Evolutionary conservation across 2,797 vertebrate genomes (phyloP).

Genomic region (Ctenopoma kingsleyae): DNA sequence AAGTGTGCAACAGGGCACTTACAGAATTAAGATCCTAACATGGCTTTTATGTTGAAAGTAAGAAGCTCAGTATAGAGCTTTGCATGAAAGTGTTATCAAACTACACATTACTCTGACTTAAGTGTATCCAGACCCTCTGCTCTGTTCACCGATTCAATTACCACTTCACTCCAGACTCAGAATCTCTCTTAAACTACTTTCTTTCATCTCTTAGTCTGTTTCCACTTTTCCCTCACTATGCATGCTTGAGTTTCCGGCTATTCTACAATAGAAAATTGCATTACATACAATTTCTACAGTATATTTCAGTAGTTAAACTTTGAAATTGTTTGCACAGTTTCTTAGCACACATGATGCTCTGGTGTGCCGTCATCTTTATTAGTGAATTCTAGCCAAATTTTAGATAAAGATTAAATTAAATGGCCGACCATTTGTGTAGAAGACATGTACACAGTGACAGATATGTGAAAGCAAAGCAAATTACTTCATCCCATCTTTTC

Average conservation of each 20-base stretch:
- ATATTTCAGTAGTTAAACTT: not conserved
- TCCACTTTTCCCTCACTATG: slow-evolving; percentile 50
- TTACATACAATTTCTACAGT: not conserved
- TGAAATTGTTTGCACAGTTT: not conserved
- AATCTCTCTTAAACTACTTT: slow-evolving; percentile 44
- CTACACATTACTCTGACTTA: slow-evolving; percentile 31
- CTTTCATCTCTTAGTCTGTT: slow-evolving; percentile 45
- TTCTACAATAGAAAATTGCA: slow-evolving; percentile 1
- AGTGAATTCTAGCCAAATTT: slow-evolving; percentile 34
- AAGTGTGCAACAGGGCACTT: no score
- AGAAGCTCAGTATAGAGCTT: slow-evolving; percentile 8
- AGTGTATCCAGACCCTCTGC: slow-evolving; percentile 54
- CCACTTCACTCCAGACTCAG: slow-evolving; percentile 26
- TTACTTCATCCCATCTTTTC: slow-evolving; percentile 45
- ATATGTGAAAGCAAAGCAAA: slow-evolving; percentile 37
- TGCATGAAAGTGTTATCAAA: slow-evolving; percentile 32
- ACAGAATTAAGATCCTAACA: no score
- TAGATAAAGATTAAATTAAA: slow-evolving; percentile 37
- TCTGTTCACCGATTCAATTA: slow-evolving; percentile 55
- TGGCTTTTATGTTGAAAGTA: slow-evolving; percentile 2
- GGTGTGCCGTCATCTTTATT: not conserved
- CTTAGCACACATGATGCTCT: not conserved
- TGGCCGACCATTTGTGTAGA: slow-evolving; percentile 27
- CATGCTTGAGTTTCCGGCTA: slow-evolving; percentile 3
- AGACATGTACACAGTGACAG: slow-evolving; percentile 34